These are phyloP conservation scores for Semnornis frantzii DNA, from an alignment of 2,113 vertebrate genomes.

Conservation along the genomic window DNA sequence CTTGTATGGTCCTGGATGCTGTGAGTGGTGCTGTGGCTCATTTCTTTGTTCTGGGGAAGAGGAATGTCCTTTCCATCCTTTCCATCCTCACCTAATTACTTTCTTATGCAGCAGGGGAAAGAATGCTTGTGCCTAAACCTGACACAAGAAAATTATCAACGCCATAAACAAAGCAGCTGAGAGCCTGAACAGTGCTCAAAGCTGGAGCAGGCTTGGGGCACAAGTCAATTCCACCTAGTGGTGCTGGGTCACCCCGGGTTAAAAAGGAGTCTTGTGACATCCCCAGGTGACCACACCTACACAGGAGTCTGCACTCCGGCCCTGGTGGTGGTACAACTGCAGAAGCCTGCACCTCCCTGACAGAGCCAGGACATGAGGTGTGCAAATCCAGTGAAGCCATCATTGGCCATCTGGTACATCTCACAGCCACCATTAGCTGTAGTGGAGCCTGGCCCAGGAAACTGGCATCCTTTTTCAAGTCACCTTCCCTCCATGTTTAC, in stretches of 20 bases:
- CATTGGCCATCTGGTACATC: fast-evolving
- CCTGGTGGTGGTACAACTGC: fast-evolving
- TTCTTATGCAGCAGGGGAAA: constrained; percentile 70
- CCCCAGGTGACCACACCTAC: background rate
- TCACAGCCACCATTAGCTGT: background rate
- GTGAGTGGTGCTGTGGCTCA: background rate
- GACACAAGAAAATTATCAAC: constrained; percentile 70
- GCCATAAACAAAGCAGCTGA: constrained; percentile 26
- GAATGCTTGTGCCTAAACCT: constrained; percentile 64
- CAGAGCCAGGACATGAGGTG: background rate
- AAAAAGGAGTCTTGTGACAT: constrained; percentile 31
- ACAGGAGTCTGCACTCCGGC: background rate
- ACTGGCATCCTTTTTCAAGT: background rate
- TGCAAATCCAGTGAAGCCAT: background rate
- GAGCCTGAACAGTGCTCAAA: constrained; percentile 13
- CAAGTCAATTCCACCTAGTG: constrained; percentile 36
- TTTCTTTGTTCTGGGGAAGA: constrained; percentile 58
- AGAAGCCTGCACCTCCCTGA: background rate
- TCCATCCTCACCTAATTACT: constrained; percentile 66
- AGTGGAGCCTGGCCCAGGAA: background rate
- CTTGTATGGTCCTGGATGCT: background rate
- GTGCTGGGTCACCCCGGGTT: constrained; percentile 12
- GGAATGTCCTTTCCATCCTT: constrained; percentile 56
- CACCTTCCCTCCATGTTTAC: background rate
- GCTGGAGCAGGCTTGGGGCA: background rate